A percentile compares a stretch with the other conserved stretches of the same genome.
Evolutionary conservation across 2,888 invertebrate species (phyloP).

Genomic region (Scaptodrosophila latifasciaeformis): DNA sequence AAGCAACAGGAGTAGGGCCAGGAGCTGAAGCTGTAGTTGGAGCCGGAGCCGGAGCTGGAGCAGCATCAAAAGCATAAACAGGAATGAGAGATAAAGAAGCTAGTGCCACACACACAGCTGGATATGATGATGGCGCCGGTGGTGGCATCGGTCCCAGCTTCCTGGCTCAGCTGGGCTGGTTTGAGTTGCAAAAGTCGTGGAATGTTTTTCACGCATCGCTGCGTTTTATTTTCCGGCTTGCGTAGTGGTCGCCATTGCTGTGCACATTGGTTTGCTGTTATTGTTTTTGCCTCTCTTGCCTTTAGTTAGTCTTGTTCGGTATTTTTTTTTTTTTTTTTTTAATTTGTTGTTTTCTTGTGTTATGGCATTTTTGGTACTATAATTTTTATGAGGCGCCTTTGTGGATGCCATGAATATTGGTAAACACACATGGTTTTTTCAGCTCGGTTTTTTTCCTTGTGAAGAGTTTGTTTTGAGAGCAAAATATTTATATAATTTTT

Average conservation of each 20-base stretch:
- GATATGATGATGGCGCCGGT: neutral
- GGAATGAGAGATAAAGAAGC: constrained; percentile 7
- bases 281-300: neutral
- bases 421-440: too few species aligned
- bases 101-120: neutral
- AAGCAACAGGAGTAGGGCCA: neutral
- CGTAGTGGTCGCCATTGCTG: neutral
- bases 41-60: too few species aligned
- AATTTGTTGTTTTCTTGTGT: constrained; percentile 17
- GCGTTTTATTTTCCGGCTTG: constrained; percentile 59
- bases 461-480: too few species aligned
- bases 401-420: constrained; percentile 18
- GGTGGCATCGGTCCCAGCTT: neutral
- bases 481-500: too few species aligned
- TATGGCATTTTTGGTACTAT: constrained; percentile 27
- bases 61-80: too few species aligned
- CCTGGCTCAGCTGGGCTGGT: constrained; percentile 1
- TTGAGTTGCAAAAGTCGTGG: constrained; percentile 46
- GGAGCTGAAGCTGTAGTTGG: neutral
- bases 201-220: constrained; percentile 64
- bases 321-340: constrained; percentile 16
- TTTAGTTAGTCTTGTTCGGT: constrained; percentile 45
- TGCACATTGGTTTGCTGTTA: constrained; percentile 14
- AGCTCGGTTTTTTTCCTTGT: too few species aligned
- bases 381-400: constrained; percentile 33